Percentiles rank a stretch among this genome's conserved stretches.
These are phyloP conservation scores for Rhea americana DNA, from an alignment of 2,113 vertebrate species.

Conservation along the genomic window DNA sequence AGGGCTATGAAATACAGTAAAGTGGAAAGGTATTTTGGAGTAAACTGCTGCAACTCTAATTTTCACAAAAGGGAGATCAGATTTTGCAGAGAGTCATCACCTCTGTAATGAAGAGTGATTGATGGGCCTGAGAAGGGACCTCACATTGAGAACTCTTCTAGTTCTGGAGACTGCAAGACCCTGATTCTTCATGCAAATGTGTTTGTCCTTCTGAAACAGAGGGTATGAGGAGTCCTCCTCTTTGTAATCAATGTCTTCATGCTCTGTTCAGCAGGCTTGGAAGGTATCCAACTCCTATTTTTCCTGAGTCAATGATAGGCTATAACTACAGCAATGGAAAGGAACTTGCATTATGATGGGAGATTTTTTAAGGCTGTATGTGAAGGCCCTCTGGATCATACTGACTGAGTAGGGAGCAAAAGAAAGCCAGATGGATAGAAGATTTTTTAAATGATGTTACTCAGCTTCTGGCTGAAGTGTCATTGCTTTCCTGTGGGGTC, in stretches of 20 bases:
- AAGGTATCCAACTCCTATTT: constrained; percentile 30
- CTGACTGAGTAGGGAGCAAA: neutral
- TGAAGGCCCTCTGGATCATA: neutral
- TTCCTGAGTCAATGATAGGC: neutral
- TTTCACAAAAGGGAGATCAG: constrained; percentile 17
- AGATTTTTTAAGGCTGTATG: neutral
- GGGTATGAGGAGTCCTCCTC: neutral
- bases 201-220: constrained; percentile 1
- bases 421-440: neutral
- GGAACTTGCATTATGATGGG: neutral
- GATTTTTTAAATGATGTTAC: neutral
- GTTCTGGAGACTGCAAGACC: neutral
- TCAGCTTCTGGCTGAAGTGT: neutral
- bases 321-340: neutral
- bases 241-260: neutral
- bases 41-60: neutral
- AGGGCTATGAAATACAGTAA: neutral
- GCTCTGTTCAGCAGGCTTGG: constrained; percentile 28
- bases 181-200: constrained; percentile 38
- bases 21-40: neutral
- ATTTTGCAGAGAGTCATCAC: constrained; percentile 37
- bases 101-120: constrained; percentile 32
- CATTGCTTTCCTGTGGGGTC: neutral
- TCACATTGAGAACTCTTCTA: neutral
- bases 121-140: neutral